These are phyloP conservation scores for Anseranas semipalmata DNA, from an alignment of 2,113 vertebrate genomes.

Conservation along the genomic window DNA sequence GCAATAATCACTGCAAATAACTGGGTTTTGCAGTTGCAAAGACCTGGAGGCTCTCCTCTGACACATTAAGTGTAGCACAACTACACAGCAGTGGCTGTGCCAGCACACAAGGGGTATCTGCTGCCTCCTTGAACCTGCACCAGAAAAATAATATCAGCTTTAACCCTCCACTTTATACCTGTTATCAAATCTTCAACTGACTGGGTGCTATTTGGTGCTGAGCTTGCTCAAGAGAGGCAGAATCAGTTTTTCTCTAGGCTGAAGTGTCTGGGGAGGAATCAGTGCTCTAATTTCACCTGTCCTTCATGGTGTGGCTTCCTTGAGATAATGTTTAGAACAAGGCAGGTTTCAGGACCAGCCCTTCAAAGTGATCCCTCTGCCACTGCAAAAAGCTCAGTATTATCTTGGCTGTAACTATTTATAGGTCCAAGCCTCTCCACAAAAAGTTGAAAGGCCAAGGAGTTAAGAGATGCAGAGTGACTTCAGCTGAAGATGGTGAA, in stretches of 20 bases:
- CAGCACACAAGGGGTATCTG: not conserved
- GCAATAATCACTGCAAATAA: not conserved
- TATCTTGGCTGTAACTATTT: not conserved
- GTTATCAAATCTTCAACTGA: not conserved
- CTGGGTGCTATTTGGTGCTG: accelerated
- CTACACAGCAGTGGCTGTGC: not conserved
- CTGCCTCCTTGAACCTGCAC: not conserved
- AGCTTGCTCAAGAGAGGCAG: not conserved
- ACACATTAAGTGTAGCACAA: accelerated
- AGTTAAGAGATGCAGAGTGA: not conserved
- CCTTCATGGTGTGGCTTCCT: not conserved
- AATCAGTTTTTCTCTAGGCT: not conserved
- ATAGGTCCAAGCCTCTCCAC: not conserved
- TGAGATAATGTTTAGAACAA: not conserved
- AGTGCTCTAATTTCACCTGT: not conserved
- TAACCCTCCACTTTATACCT: not conserved
- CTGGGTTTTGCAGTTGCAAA: not conserved
- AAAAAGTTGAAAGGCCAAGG: not conserved
- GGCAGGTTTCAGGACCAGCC: not conserved
- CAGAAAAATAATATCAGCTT: not conserved
- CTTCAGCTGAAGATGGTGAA: not conserved
- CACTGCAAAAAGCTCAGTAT: not conserved
- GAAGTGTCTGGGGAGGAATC: not conserved
- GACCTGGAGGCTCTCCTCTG: not conserved
- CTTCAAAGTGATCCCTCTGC: not conserved